Conservation (phyloP, 2,888 invertebrate species). For the Argyresthia albistria region DNA sequence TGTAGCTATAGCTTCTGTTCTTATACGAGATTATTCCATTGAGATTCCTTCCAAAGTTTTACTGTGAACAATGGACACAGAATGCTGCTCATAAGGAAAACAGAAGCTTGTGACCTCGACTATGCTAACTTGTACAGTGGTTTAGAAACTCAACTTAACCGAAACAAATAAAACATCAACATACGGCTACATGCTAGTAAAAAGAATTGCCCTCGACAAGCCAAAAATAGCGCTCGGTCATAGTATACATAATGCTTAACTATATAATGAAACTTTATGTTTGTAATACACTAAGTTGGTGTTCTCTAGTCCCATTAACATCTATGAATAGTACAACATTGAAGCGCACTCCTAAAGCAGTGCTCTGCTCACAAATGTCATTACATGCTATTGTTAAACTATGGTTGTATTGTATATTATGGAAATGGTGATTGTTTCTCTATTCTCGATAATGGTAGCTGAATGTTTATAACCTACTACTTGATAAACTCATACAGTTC, state of each 20-base stretch:
- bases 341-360: slow-evolving; percentile 28
- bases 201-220: slow-evolving; percentile 39
- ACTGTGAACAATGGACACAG: not conserved
- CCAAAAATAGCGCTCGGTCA: slow-evolving; percentile 25
- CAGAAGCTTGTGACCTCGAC: not conserved
- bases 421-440: slow-evolving; percentile 37
- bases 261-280: slow-evolving; percentile 32
- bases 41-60: not conserved
- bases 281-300: slow-evolving; percentile 66
- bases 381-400: slow-evolving; percentile 57
- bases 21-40: slow-evolving; percentile 33
- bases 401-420: slow-evolving; percentile 29
- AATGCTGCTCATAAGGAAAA: not conserved
- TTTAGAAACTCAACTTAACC: slow-evolving; percentile 13
- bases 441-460: slow-evolving; percentile 41
- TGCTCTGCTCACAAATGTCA: slow-evolving; percentile 36
- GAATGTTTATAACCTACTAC: slow-evolving; percentile 44
- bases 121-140: slow-evolving; percentile 2
- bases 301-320: slow-evolving; percentile 61
- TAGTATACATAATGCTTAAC: slow-evolving; percentile 33
- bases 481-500: slow-evolving; percentile 46
- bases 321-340: slow-evolving; percentile 49
- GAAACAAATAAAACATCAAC: slow-evolving; percentile 53
- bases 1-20: slow-evolving; percentile 22
- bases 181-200: slow-evolving; percentile 55